These are phyloP conservation scores for Rattus norvegicus DNA, from an alignment of 2,113 vertebrate genomes.

Conservation along the genomic window GRCr8 NC_086026.1:41545001-41545500, in stretches of 20 bases:
- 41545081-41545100: not conserved
- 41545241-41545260: not conserved
- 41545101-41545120: not conserved
- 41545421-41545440: conserved; percentile 71
- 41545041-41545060: not conserved
- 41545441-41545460: conserved; percentile 74
- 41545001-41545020: not conserved
- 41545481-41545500: conserved; percentile 86
- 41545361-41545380: not conserved
- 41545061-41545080: not conserved
- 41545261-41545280: not conserved
- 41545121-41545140: not conserved
- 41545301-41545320: not conserved
- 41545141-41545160: conserved; percentile 24
- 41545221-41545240: not conserved
- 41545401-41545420: conserved; percentile 71
- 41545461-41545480: conserved; percentile 82
- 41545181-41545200: not conserved
- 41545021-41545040: not conserved
- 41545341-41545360: not conserved
- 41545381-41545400: conserved; percentile 43
- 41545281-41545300: not conserved
- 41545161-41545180: not conserved
- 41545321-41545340: not conserved
- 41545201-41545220: conserved; percentile 1